These are phyloP conservation scores for Yponomeuta malinellus DNA, from an alignment of 2,888 invertebrate genomes.

Conservation along the genomic window DNA sequence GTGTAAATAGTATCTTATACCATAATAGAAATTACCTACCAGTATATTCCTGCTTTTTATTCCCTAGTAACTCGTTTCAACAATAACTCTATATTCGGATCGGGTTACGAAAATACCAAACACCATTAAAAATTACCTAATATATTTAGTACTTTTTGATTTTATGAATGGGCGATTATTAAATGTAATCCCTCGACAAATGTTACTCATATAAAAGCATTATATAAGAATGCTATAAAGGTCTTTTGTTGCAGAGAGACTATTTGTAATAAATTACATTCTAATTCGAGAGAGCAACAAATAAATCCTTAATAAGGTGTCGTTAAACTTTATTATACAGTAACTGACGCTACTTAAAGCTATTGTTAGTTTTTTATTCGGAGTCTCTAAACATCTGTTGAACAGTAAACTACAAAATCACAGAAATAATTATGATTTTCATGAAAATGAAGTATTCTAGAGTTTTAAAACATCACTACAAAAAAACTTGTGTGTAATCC, in stretches of 20 bases:
- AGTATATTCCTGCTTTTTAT: neutral
- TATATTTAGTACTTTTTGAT: conserved; percentile 16
- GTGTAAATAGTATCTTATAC: no score
- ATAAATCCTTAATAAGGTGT: conserved; percentile 74
- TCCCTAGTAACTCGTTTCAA: neutral
- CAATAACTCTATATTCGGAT: conserved; percentile 27
- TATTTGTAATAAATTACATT: conserved; percentile 73
- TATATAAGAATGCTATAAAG: conserved; percentile 11
- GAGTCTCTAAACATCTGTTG: conserved; percentile 56
- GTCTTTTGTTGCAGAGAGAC: neutral
- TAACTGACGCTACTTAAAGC: conserved; percentile 63
- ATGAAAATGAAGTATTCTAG: neutral
- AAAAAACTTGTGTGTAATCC: no score
- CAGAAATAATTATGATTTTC: neutral
- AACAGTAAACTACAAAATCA: conserved; percentile 9
- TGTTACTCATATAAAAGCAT: conserved; percentile 36
- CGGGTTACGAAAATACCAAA: conserved; percentile 38
- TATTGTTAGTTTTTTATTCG: conserved; percentile 52
- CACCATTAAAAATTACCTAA: conserved; percentile 53
- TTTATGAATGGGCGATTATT: conserved; percentile 43
- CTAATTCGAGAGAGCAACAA: conserved; percentile 64
- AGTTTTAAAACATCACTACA: no score
- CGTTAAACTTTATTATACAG: conserved; percentile 65
- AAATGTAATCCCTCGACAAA: conserved; percentile 63
- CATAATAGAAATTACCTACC: neutral